A percentile compares a stretch with the other conserved stretches of the same genome.
These are phyloP conservation scores for Pseudococcus longispinus DNA, from an alignment of 2,888 invertebrate species.

Conservation along the genomic window DNA sequence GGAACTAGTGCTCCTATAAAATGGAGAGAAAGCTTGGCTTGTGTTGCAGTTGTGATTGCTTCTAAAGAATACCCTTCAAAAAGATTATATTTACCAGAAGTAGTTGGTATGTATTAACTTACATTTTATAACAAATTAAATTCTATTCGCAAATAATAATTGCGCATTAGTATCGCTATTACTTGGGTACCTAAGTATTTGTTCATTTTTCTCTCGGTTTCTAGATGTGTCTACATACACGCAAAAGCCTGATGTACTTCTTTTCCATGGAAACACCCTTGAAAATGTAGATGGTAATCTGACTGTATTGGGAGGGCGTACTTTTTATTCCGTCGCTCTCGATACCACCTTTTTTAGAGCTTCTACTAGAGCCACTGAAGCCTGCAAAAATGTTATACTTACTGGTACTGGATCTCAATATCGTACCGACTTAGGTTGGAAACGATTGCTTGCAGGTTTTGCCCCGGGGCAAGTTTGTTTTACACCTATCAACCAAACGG, in stretches of 20 bases:
- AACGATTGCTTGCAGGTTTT: no score
- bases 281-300: conserved; percentile 66
- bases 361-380: conserved; percentile 74
- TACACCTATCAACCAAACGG: no score
- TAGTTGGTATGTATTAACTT: conserved; percentile 72
- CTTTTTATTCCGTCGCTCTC: conserved; percentile 80
- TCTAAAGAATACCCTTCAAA: conserved; percentile 90
- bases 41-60: conserved; percentile 91
- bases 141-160: no score
- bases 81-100: no score
- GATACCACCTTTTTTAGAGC: conserved; percentile 75
- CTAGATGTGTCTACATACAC: conserved; percentile 64
- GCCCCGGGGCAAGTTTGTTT: conserved; percentile 71
- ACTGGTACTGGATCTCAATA: conserved; percentile 87
- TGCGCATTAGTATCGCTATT: no score
- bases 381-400: conserved; percentile 79
- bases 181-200: background rate
- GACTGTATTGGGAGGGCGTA: conserved; percentile 86
- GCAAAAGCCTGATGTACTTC: conserved; percentile 67
- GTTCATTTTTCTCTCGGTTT: conserved; percentile 66
- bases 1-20: no score
- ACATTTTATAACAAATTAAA: background rate
- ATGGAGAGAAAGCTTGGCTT: conserved; percentile 74
- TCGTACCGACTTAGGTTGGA: conserved; percentile 87
- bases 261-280: conserved; percentile 88